Percentiles rank a stretch among this genome's conserved stretches.
phyloP scores from a whole-genome alignment of 2,797 vertebrate species.

The Lerista edwardsae region DNA sequence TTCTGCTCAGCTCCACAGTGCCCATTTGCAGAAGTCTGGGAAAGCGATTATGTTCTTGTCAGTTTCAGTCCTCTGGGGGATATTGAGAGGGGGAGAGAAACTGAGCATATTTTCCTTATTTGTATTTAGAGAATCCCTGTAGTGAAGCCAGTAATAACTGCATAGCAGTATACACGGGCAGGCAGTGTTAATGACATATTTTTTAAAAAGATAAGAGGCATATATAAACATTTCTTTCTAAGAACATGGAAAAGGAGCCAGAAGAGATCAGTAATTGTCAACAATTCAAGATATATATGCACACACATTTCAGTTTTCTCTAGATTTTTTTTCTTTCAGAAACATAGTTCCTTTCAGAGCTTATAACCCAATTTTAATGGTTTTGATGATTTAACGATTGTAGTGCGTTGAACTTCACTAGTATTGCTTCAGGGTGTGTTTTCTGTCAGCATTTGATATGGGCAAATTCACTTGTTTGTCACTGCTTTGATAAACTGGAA shows the following conservation, averaged over 20 bases:
- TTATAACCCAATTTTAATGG: conserved; percentile 76
- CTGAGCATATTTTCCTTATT: conserved; percentile 69
- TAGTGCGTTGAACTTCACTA: conserved; percentile 66
- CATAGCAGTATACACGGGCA: conserved; percentile 67
- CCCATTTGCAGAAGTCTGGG: conserved; percentile 70
- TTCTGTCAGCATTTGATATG: conserved; percentile 74
- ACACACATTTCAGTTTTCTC: conserved; percentile 53
- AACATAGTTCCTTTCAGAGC: conserved; percentile 70
- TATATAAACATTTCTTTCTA: conserved; percentile 62
- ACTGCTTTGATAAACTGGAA: conserved; percentile 76
- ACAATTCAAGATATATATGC: conserved; percentile 55
- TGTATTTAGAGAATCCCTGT: conserved; percentile 77
- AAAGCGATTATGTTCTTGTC: conserved; percentile 77
- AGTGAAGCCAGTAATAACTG: conserved; percentile 66
- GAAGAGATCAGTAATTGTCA: conserved; percentile 69
- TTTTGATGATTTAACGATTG: conserved; percentile 76
- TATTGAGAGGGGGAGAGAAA: conserved; percentile 43
- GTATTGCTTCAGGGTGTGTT: conserved; percentile 69
- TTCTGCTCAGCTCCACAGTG: conserved; percentile 60
- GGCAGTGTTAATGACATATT: conserved; percentile 68
- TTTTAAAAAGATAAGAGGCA: conserved; percentile 71
- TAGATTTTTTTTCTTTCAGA: conserved; percentile 55
- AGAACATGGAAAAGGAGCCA: conserved; percentile 47
- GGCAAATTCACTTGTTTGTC: conserved; percentile 81
- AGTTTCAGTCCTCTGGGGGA: conserved; percentile 66